These are phyloP conservation scores for Cylas formicarius DNA, from an alignment of 1,140 invertebrate species.

Conservation along the genomic window DNA sequence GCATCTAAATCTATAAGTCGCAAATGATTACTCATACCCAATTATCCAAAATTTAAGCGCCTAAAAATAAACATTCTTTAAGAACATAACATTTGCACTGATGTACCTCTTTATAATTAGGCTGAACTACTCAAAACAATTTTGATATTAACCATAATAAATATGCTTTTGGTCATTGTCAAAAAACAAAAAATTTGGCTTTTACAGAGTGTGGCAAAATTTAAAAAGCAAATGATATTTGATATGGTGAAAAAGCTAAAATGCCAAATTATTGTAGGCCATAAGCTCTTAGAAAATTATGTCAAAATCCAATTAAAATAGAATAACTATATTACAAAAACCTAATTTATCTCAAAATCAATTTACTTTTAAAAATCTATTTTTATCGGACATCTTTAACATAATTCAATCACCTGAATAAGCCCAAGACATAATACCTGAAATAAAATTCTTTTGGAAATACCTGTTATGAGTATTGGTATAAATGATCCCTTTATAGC, in stretches of 20 bases:
- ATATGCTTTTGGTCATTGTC: too few relatives aligned
- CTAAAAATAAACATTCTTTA: too few relatives aligned
- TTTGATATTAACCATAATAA: too few relatives aligned
- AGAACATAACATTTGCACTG: too few relatives aligned
- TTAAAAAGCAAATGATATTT: too few relatives aligned
- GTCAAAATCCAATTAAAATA: conserved; percentile 1
- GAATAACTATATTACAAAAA: neutral
- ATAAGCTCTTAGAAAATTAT: neutral
- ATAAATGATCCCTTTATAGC: conserved; percentile 3
- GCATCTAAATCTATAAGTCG: too few relatives aligned
- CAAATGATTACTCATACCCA: too few relatives aligned
- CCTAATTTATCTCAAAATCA: neutral
- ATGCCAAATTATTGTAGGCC: neutral
- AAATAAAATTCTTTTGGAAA: neutral
- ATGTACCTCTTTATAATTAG: too few relatives aligned
- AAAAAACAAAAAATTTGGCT: too few relatives aligned
- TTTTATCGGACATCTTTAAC: neutral
- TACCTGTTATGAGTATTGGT: conserved; percentile 5
- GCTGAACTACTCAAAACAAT: too few relatives aligned
- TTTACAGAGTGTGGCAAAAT: too few relatives aligned
- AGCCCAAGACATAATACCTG: neutral
- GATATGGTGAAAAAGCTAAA: neutral
- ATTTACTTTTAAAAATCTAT: neutral
- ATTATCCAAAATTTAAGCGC: too few relatives aligned
- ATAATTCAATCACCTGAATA: neutral